Evolutionary conservation across 2,113 vertebrate genomes (phyloP).

Genomic region (Clarias magur): DNA sequence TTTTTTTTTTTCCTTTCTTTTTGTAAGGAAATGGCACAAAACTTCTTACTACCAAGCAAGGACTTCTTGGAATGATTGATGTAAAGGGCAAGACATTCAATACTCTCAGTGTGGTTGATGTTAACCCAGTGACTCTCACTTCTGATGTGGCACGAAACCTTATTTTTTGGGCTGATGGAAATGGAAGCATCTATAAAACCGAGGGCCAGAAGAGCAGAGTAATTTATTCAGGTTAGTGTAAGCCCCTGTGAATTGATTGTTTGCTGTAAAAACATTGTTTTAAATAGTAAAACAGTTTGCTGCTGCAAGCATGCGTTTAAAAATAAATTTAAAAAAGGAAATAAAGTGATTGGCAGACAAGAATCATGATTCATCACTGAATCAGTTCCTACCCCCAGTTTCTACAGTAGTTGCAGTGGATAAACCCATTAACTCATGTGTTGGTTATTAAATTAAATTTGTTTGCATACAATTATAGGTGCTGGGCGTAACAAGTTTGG

Average conservation of each 20-base stretch:
- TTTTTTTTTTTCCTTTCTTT: neutral
- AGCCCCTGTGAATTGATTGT: no score
- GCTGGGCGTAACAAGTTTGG: neutral
- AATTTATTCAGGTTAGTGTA: slow-evolving; percentile 74
- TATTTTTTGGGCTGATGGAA: slow-evolving; percentile 82
- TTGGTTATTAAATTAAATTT: neutral
- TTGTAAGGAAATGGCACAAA: slow-evolving; percentile 72
- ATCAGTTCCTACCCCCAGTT: neutral
- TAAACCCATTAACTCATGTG: no score
- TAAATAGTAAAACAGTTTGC: neutral
- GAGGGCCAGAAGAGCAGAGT: slow-evolving; percentile 58
- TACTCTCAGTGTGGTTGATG: slow-evolving; percentile 60
- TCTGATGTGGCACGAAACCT: slow-evolving; percentile 72
- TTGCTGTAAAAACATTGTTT: neutral
- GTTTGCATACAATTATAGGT: neutral
- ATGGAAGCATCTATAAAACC: slow-evolving; percentile 70
- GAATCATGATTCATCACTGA: neutral
- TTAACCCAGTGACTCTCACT: slow-evolving; percentile 65
- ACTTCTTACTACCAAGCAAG: slow-evolving; percentile 71
- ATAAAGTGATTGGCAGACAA: no score
- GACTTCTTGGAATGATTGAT: slow-evolving; percentile 74
- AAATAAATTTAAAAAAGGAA: no score
- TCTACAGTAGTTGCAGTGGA: neutral
- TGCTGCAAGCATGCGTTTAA: no score
- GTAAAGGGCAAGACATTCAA: slow-evolving; percentile 68